Conservation (phyloP, 2,797 vertebrate species). For the Muraenolepis orangiensis region DNA sequence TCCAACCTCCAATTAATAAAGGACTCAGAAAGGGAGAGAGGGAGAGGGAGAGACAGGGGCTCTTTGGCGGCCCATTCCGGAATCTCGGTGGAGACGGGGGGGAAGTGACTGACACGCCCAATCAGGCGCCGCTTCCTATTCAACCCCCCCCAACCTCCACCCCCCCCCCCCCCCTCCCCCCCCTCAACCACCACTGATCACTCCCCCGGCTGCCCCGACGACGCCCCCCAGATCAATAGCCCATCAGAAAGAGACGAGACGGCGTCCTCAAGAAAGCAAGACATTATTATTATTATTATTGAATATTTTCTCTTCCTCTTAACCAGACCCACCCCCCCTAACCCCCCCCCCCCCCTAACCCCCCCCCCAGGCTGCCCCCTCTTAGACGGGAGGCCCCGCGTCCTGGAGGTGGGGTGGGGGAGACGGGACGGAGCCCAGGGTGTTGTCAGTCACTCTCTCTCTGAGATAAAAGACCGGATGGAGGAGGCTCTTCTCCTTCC, state of each 20-base stretch:
- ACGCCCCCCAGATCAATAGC: slow-evolving; percentile 53
- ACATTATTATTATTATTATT: no score
- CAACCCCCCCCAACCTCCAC: slow-evolving; percentile 23
- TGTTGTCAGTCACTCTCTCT: slow-evolving; percentile 56
- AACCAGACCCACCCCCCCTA: slow-evolving; percentile 34
- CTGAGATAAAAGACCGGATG: slow-evolving; percentile 52
- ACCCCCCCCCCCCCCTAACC: no score
- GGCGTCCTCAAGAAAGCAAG: slow-evolving; percentile 22
- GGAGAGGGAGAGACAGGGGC: no score
- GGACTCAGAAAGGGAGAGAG: not conserved
- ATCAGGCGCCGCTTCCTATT: slow-evolving; percentile 6
- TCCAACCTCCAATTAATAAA: no score
- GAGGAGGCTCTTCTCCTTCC: slow-evolving; percentile 50
- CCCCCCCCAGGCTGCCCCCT: no score
- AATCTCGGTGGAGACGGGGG: not conserved
- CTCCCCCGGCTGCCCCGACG: slow-evolving; percentile 28
- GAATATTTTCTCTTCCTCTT: no score
- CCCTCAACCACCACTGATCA: slow-evolving; percentile 29
- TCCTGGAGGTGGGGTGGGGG: slow-evolving; percentile 29
- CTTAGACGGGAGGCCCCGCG: no score
- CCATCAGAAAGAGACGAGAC: slow-evolving; percentile 37
- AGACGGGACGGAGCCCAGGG: slow-evolving; percentile 42
- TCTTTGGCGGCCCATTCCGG: slow-evolving; percentile 20
- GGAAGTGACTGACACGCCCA: no score
- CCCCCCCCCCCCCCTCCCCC: slow-evolving; percentile 21